Base-by-base conservation (phyloP, 1,140 invertebrate species). In the Colletes gigas region DNA sequence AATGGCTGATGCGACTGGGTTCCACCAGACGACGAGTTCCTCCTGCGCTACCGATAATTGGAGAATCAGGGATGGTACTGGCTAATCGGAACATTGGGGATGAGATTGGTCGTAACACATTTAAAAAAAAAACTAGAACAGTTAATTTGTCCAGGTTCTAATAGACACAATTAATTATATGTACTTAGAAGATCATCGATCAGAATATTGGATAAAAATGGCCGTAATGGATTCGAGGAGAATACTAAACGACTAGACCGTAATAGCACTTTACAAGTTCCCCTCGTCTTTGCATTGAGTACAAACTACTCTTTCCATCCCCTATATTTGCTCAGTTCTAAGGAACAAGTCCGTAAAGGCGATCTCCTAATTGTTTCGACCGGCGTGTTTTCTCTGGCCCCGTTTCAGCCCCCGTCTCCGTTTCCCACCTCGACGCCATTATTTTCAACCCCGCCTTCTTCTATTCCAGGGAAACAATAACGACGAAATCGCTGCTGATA, bases 291-390 rank as follows among this genome's bases (percentile, higher is more conserved):
- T 3, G 50, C 50, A 50, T 74, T 41, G 41, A 65, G 72, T 65
- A 60, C 30, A 5, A 65, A 8, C n/a, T 19, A 39, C 55, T 55
- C 19, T 52, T 52, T 79, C 65, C 60, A 47, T 79, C 70, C 77
- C 30, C 70, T 60, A 73, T 73, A 79, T 79, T 79, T 79, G 77
- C 77, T 73, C 47, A 66, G 69, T 47, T 44, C 52, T 21, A 12
- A 41, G 69, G 30, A 62, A 41, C 55, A 19, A 14, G 52, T 65
- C 60, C 59, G 55, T 79, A 73, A 79, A 79, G 77, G 47, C 77
- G 77, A 73, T 79, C 77, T 73, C 70, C 77, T 79, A 79, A 79
- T 73, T 79, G 77, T 79, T 73, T 55, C 77, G 52, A n/a, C 63
- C 62, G 67, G 59, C 60, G 55, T 44, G 59, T 30, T 47, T 55